Evolutionary conservation across 2,797 vertebrate genomes (phyloP), one percentile per base, ranked within the genome.

Genomic region (Hypotaenidia philippensis): DNA sequence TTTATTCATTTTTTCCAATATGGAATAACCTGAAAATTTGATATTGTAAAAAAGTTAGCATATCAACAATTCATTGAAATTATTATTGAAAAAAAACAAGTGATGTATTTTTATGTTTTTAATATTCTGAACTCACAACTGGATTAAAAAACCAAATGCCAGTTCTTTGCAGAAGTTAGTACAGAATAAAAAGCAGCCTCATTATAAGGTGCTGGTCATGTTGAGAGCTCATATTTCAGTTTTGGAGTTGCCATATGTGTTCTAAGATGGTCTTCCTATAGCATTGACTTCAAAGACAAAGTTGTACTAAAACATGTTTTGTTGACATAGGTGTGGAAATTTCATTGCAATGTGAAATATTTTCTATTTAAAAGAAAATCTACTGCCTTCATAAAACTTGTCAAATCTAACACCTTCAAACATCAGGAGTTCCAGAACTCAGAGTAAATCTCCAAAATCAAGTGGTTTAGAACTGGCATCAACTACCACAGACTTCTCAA

Each of bases 301-400:
- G 26, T 4, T 13, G 55, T 36, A 75, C 26, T 76, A 78, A 63
- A 49, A 52, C 32, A 89, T 9, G 85, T 89, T 92, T 93, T 94
- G 59, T 95, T 89, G 84, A 83, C 44, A 71, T 50, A 55, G 72
- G 64, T 87, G 47, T 20, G 41, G 68, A 85, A 86, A 92, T 85
- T 86, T 83, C 75, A 91, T 69, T 76, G n/a, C 80, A 96, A 84
- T 83, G 50, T 74, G 65, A 95, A 93, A 70, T 83, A 92, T 56
- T 93, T 94, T 93, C 45, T 53, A 77, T 84, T 89, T 78, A 93
- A 95, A 87, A 88, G 45, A 81, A 95, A 72, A 65, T 77, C 60
- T 45, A 84, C 27, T 90, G 72, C 38, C 44, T 66, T 89, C 88
- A 40, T 76, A 91, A 75, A 4, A 82, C 36, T 55, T 36, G 34